Evolutionary conservation across 30 jellyfish, hydroid and myxozoan species (phyloP), one percentile per base, ranked within the genome.

Genomic region (Hydractinia symbiolongicarpus): DNA sequence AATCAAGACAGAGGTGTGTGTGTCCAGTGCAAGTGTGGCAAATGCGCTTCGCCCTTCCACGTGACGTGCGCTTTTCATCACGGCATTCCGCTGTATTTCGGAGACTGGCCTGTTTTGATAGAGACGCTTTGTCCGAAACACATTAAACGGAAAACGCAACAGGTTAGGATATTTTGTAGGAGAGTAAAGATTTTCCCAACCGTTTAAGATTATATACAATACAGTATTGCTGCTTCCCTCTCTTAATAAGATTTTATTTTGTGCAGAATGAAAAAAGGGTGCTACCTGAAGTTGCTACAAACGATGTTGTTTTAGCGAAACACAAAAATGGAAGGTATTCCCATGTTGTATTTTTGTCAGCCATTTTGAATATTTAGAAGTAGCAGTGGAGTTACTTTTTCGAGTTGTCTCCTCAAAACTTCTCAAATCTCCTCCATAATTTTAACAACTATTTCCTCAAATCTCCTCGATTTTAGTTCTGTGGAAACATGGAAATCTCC

Each of bases 71-170:
- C 95, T 64, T 83, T 92, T 83, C 90, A 86, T 72, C 79, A 86
- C 58, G 96, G 95, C 50, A 56, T 86, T 19, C 95, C 98, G 2
- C 77, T 87, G 60, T 73, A 82, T 55, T 72, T 87, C 0, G 95
- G 96, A 8, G 98, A 92, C 72, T 92, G 98, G 98, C 98, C 98
- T 0, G 20, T 69, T 20, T 13, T 86, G 9, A 86, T 92, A 9
- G 95, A 92, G 49, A 72, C 81, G 40, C 67, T 69, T 30, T 92
- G 98, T 82, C 88, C 90, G 73, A 84, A 86, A 56, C 98, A 92
- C 61, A 84, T 54, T 19, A 17, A 55, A 7, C 58, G 50, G 1
- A 83, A 50, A 8, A 11, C 16, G 9, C 51, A 66, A 62, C 30
- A 49, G 19, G 87, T 50, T 8, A 0, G 55, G 67, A 30, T 30